These are phyloP conservation scores for Spisula subtruncata DNA, from an alignment of 2,888 invertebrate genomes.

Conservation along the genomic window DNA sequence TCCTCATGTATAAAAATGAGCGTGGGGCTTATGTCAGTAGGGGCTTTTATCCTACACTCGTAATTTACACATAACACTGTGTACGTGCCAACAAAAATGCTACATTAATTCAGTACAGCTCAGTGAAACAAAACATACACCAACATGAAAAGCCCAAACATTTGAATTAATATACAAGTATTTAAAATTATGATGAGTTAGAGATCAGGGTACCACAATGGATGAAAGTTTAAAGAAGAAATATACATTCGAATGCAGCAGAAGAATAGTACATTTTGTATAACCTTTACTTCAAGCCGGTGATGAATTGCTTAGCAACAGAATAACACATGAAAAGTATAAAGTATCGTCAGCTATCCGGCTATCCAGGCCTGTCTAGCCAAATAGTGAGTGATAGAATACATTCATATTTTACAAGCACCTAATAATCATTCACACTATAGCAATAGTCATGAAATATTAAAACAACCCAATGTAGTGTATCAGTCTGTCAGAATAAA, in stretches of 20 bases:
- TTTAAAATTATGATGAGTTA: not conserved
- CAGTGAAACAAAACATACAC: no score
- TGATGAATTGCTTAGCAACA: not conserved
- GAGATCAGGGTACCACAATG: not conserved
- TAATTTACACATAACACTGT: no score
- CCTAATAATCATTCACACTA: not conserved
- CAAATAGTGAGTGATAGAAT: not conserved
- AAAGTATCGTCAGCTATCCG: not conserved
- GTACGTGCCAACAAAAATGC: no score
- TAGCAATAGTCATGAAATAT: not conserved
- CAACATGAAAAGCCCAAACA: no score
- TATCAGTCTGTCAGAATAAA: not conserved
- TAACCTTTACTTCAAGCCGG: not conserved
- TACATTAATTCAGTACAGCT: no score
- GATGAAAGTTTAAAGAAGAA: not conserved
- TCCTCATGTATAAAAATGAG: no score
- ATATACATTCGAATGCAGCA: not conserved
- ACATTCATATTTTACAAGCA: not conserved
- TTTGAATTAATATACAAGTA: not conserved
- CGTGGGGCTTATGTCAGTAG: no score
- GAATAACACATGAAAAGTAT: not conserved
- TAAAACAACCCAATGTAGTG: not conserved
- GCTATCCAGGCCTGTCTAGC: no score
- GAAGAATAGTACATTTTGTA: not conserved
- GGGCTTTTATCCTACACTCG: no score